Base-by-base conservation (phyloP, 92 coral and sea anemone genomes). In the Phenganax marumi region DNA sequence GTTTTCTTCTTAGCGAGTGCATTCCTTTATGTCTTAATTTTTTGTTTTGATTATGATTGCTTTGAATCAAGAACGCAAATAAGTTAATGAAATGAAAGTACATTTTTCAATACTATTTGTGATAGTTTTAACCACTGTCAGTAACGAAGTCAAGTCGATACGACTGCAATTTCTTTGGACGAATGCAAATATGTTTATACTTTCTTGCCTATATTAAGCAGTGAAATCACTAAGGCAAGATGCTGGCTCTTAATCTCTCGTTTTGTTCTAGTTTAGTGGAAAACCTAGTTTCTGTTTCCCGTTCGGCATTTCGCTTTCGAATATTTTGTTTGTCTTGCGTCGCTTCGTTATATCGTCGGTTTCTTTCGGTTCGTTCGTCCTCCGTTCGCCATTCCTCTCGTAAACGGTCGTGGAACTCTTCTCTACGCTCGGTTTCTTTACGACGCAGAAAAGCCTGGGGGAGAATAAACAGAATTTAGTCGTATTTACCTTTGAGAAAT, bases 201-300 rank as follows among this genome's bases (percentile, higher is more conserved):
- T 10, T 66, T 66, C 50, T 33, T 33, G 43, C 43, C 43, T 33
- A 5, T 33, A 33, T 33, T 33, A 5, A 1, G 43, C 43, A 33
- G 43, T 33, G 43, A 33, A 33, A 33, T 1, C 43, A 33, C 43
- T 77, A 88, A 8, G 89, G 91, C 55, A 88, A 66, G 60, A 94
- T 88, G 82, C 90, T 89, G 17, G 98, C 98, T 61, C 93, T 65
- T 62, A 90, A 94, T 76, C 80, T 90, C 66, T 90, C 91, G 51
- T 79, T 83, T 61, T 88, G 89, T 52, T 94, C 97, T 71, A 68
- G 89, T 72, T 90, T 94, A 13, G 88, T 80, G 24, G 91, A 86
- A 13, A 94, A 77, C 75, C 93, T 90, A 89, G 88, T 80, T 75
- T 92, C 91, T 76, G 90, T 94, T 49, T 87, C 85, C 24, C 79